These are phyloP conservation scores for Cynaeus angustus DNA, from an alignment of 2,888 invertebrate species.

Conservation along the genomic window DNA sequence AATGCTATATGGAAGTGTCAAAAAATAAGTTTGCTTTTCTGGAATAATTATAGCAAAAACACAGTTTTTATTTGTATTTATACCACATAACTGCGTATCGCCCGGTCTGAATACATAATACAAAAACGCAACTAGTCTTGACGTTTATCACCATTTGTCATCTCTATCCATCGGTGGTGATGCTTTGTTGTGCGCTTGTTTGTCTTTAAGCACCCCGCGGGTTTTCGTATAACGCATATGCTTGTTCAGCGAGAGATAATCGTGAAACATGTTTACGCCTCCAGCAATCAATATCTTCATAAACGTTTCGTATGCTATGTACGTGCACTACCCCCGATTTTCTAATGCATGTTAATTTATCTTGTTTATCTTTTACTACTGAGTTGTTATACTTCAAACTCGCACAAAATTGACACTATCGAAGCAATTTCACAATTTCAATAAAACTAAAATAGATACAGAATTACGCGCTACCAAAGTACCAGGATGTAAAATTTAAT, in stretches of 20 bases:
- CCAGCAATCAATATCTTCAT: constrained; percentile 48
- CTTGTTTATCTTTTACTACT: not conserved
- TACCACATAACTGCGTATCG: too few relatives aligned
- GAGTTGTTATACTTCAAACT: not conserved
- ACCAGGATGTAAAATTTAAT: not conserved
- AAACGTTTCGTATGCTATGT: constrained; percentile 31
- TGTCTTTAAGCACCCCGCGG: constrained; percentile 49
- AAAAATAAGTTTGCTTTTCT: too few relatives aligned
- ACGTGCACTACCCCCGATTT: constrained; percentile 28
- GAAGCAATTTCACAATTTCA: not conserved
- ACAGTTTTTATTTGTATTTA: too few relatives aligned
- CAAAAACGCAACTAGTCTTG: constrained; percentile 38
- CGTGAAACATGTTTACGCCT: constrained; percentile 49
- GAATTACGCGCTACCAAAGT: not conserved
- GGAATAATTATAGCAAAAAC: too few relatives aligned
- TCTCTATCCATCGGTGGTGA: constrained; percentile 33
- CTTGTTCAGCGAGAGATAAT: constrained; percentile 48
- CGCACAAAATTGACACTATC: not conserved
- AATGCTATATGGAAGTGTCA: too few relatives aligned
- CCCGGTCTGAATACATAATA: too few relatives aligned
- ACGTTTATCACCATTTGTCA: constrained; percentile 42
- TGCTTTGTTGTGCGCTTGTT: constrained; percentile 46
- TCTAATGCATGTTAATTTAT: constrained; percentile 34
- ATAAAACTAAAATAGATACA: not conserved
- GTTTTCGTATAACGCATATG: constrained; percentile 47